These are phyloP conservation scores for Meloidogyne floridensis DNA, from an alignment of 1,140 invertebrate species.

Conservation along the genomic window DNA sequence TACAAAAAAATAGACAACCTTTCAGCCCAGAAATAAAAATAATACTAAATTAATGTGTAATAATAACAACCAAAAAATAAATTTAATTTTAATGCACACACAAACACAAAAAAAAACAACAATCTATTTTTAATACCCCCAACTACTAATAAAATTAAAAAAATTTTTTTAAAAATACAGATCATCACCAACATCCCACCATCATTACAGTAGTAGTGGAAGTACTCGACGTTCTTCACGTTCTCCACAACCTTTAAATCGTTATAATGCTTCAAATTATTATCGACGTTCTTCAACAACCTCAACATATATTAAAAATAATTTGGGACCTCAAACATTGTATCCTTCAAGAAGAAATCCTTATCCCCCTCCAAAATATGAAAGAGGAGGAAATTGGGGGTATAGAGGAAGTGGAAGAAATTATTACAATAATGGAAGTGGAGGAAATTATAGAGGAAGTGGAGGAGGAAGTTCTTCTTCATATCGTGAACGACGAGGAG, in stretches of 20 bases:
- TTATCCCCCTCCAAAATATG: conserved; percentile 17
- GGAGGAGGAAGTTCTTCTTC: not conserved
- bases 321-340: conserved; percentile 24
- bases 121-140: too few species aligned
- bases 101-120: too few species aligned
- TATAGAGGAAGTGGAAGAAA: not conserved
- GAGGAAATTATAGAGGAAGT: not conserved
- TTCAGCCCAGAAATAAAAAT: too few species aligned
- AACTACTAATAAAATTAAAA: too few species aligned
- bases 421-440: not conserved
- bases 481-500: not conserved
- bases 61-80: too few species aligned
- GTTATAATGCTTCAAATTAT: not conserved
- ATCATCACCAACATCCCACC: not conserved
- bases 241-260: not conserved
- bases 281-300: not conserved
- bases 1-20: too few species aligned
- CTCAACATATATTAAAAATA: not conserved
- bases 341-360: conserved; percentile 26
- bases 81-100: too few species aligned
- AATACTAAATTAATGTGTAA: too few species aligned
- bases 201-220: too few species aligned
- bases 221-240: conserved; percentile 5
- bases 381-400: not conserved
- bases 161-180: not conserved